Conservation (phyloP, 2,888 invertebrate species). For the Ornithoptera alexandrae region DNA sequence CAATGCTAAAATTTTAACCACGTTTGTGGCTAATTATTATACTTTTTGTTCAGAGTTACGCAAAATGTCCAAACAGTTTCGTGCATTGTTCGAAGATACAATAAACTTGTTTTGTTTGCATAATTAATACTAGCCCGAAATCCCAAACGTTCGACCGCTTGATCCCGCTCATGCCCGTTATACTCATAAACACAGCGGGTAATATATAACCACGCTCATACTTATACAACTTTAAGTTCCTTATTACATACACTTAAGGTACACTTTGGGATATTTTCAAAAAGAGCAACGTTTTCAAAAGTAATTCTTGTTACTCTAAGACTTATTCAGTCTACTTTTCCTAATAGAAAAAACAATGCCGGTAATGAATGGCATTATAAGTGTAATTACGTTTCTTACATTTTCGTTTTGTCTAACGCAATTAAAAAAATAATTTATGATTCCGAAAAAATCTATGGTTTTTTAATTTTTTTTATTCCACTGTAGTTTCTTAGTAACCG, state of each 20-base stretch:
- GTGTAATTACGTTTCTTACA: conserved; percentile 42
- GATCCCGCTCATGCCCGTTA: conserved; percentile 63
- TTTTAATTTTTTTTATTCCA: conserved; percentile 15
- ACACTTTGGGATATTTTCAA: conserved; percentile 30
- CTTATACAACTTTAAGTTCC: conserved; percentile 29
- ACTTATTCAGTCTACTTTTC: conserved; percentile 41
- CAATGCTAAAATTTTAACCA: background rate
- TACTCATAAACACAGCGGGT: conserved; percentile 67
- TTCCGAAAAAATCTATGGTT: conserved; percentile 34
- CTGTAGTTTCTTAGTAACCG: conserved; percentile 22
- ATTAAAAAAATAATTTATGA: conserved; percentile 44
- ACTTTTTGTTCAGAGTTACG: conserved; percentile 62
- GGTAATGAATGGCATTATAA: conserved; percentile 55
- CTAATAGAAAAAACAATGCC: conserved; percentile 58
- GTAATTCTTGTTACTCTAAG: conserved; percentile 32
- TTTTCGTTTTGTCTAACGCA: conserved; percentile 53
- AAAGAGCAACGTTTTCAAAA: conserved; percentile 33
- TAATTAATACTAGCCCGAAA: conserved; percentile 71
- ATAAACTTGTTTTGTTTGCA: conserved; percentile 71
- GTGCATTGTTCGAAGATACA: conserved; percentile 63
- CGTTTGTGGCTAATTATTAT: conserved; percentile 4
- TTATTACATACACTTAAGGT: conserved; percentile 38
- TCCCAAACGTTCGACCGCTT: conserved; percentile 64
- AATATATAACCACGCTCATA: conserved; percentile 44
- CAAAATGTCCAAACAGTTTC: conserved; percentile 74